A percentile compares a stretch with the other conserved stretches of the same genome.
Conservation (phyloP, 1,140 invertebrate species). For the Tetramorium alpestre region DNA sequence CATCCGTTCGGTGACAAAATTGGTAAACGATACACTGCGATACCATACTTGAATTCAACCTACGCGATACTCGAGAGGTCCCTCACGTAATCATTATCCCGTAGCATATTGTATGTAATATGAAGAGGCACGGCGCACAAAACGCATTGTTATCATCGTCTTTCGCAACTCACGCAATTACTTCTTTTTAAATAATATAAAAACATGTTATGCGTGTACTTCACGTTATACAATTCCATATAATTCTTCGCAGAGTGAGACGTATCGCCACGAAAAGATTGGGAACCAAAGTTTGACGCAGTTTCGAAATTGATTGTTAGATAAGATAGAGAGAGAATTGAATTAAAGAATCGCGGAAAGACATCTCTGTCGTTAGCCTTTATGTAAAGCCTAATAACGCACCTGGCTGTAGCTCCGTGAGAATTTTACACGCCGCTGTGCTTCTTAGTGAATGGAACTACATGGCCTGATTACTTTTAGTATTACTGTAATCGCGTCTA, state of each 20-base stretch:
- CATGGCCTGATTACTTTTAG: slow-evolving; percentile 61
- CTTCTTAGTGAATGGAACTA: slow-evolving; percentile 63
- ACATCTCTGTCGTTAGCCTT: slow-evolving; percentile 24
- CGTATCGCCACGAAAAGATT: neutral
- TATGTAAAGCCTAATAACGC: slow-evolving; percentile 51
- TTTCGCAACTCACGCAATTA: neutral
- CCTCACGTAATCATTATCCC: slow-evolving; percentile 19
- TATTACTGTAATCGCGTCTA: slow-evolving; percentile 56
- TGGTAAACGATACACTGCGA: slow-evolving; percentile 63
- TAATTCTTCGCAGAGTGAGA: neutral
- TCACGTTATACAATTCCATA: neutral
- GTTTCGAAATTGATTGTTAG: slow-evolving; percentile 15
- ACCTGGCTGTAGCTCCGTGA: slow-evolving; percentile 19
- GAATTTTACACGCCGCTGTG: slow-evolving; percentile 42
- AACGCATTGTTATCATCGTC: neutral
- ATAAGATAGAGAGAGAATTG: neutral
- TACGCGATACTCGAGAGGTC: slow-evolving; percentile 12
- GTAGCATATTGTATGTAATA: neutral
- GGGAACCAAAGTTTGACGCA: neutral
- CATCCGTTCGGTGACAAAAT: slow-evolving; percentile 63
- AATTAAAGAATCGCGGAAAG: slow-evolving; percentile 41
- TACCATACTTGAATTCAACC: slow-evolving; percentile 56
- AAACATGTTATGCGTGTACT: neutral
- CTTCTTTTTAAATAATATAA: neutral
- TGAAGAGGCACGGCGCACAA: neutral